Percentiles rank a stretch among this genome's conserved stretches.
phyloP scores from a whole-genome alignment of 2,113 vertebrate species.

The Ammodytes marinus region DNA sequence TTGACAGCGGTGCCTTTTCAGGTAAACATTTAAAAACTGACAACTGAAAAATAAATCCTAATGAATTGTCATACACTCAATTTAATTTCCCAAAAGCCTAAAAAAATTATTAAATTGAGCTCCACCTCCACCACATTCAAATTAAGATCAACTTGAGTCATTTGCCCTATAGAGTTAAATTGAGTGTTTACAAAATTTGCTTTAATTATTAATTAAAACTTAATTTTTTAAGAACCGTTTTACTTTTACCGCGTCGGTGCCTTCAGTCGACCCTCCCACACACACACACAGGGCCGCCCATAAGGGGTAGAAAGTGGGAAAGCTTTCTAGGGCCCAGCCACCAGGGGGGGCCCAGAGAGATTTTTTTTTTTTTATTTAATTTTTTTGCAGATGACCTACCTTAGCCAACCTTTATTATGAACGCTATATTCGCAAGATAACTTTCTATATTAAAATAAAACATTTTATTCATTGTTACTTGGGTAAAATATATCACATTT shows the following conservation, averaged over 20 bases:
- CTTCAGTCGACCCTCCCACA: slow-evolving; percentile 1
- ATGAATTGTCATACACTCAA: background rate
- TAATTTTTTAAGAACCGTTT: background rate
- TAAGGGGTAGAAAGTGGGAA: too few species aligned
- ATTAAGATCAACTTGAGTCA: background rate
- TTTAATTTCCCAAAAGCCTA: background rate
- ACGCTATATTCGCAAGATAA: too few species aligned
- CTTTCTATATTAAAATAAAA: too few species aligned
- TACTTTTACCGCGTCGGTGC: background rate
- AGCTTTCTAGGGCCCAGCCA: too few species aligned
- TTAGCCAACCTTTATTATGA: too few species aligned
- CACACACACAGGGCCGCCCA: too few species aligned
- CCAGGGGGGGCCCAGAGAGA: too few species aligned
- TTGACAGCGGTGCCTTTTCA: background rate
- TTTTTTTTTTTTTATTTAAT: too few species aligned
- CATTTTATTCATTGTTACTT: too few species aligned
- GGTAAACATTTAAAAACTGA: background rate
- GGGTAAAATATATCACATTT: too few species aligned
- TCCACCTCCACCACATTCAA: background rate
- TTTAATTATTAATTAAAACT: too few species aligned
- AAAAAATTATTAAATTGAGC: background rate
- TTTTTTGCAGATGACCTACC: too few species aligned
- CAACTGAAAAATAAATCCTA: background rate
- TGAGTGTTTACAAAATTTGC: background rate
- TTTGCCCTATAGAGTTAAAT: background rate